A percentile compares a stretch with the other conserved stretches of the same genome.
phyloP scores from a whole-genome alignment of 1,140 invertebrate genomes.

The Eumaeus atala region DNA sequence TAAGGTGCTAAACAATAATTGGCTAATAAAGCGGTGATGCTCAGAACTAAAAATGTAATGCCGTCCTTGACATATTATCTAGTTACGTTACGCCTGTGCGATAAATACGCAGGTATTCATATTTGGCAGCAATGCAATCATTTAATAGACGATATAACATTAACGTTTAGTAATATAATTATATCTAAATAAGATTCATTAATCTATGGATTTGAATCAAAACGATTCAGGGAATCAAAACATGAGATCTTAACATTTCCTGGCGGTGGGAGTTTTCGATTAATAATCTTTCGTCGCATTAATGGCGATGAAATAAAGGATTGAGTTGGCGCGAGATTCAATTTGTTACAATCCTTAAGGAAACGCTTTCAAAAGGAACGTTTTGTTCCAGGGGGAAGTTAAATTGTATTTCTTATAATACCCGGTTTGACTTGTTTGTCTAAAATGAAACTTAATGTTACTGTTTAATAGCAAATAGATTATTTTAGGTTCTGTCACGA shows the following conservation, averaged over 20 bases:
- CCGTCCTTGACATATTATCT: no score
- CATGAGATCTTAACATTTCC: slow-evolving; percentile 10
- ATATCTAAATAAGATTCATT: slow-evolving; percentile 18
- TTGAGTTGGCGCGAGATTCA: slow-evolving; percentile 61
- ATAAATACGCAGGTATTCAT: no score
- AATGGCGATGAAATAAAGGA: slow-evolving; percentile 58
- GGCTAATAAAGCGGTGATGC: no score
- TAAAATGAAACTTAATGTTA: slow-evolving; percentile 4
- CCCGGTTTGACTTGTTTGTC: slow-evolving; percentile 34
- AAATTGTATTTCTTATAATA: slow-evolving; percentile 57
- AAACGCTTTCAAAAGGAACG: slow-evolving; percentile 58
- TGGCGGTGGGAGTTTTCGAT: slow-evolving; percentile 44
- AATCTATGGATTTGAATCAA: slow-evolving; percentile 10
- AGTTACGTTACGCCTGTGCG: no score
- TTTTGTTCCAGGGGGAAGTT: slow-evolving; percentile 48
- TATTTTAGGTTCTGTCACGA: slow-evolving; percentile 15
- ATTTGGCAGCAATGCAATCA: no score
- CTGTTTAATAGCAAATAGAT: slow-evolving; percentile 5
- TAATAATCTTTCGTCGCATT: slow-evolving; percentile 60
- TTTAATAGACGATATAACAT: no score
- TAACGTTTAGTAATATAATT: no score
- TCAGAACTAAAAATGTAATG: no score
- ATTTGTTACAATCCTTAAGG: slow-evolving; percentile 60
- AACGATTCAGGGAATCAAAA: slow-evolving; percentile 29
- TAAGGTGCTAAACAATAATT: no score